Percentiles rank a stretch among this genome's conserved stretches.
Evolutionary conservation across 2,113 vertebrate genomes (phyloP).

Genomic region (Thermophis baileyi): DNA sequence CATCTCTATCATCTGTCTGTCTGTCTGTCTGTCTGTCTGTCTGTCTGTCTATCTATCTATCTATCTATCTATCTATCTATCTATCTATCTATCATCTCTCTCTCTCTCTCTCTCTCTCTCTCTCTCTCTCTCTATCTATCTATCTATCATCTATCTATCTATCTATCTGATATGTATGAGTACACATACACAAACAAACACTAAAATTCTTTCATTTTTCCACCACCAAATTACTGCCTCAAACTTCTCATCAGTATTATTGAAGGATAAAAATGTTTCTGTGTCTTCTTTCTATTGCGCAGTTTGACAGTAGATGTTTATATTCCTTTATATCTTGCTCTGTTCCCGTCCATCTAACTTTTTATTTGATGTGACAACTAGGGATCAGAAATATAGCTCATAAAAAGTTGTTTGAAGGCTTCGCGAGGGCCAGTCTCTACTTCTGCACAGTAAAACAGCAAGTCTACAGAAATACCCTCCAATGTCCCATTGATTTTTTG

Average conservation of each 20-base stretch:
- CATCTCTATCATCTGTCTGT: no score
- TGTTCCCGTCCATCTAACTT: background rate
- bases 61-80: no score
- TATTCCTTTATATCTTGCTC: background rate
- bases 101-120: no score
- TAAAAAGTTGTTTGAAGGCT: background rate
- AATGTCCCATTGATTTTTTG: background rate
- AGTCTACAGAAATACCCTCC: background rate
- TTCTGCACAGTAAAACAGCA: background rate
- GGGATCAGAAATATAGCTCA: no score
- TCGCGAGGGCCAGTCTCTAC: background rate
- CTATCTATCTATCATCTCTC: no score
- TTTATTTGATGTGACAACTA: background rate
- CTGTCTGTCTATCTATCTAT: no score
- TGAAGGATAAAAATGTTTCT: background rate
- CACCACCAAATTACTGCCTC: background rate
- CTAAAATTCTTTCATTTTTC: background rate
- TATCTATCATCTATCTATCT: no score
- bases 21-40: no score
- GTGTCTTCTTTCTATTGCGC: background rate
- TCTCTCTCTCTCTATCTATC: no score
- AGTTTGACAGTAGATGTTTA: background rate
- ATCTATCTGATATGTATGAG: background rate
- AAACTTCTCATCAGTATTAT: background rate
- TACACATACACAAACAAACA: background rate